Conservation (phyloP, 2,797 vertebrate genomes). For the Aphelocoma californica region DNA sequence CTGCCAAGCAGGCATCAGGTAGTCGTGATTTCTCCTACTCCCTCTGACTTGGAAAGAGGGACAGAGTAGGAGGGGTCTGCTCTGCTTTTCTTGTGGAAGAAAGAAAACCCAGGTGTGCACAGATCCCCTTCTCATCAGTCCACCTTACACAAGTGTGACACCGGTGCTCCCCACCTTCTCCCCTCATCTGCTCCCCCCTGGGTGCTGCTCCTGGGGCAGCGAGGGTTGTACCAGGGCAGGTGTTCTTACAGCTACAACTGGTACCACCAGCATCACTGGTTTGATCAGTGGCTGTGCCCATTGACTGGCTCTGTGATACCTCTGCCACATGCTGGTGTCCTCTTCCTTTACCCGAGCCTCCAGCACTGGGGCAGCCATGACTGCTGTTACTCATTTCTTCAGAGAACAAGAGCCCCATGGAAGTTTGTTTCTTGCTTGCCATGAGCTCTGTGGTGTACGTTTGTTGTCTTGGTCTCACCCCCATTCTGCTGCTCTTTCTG, state of each 20-base stretch:
- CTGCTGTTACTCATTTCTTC: neutral
- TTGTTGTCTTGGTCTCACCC: neutral
- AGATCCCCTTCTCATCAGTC: neutral
- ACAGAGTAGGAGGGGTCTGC: constrained; percentile 38
- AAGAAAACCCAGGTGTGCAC: neutral
- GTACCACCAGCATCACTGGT: neutral
- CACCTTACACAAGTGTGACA: accelerated
- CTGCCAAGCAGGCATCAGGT: constrained; percentile 33
- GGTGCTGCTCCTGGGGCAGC: neutral
- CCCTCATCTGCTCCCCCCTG: neutral
- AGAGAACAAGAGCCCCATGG: neutral
- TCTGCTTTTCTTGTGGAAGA: neutral
- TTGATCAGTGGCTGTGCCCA: neutral
- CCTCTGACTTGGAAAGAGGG: constrained; percentile 9
- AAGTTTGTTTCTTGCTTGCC: neutral
- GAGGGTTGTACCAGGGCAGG: neutral
- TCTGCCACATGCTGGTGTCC: neutral
- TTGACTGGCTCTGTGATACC: accelerated
- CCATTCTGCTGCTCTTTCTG: neutral
- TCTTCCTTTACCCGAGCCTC: neutral
- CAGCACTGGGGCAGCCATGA: neutral
- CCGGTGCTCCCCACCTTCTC: neutral
- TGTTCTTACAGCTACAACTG: neutral
- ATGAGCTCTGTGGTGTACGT: neutral
- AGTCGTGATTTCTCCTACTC: constrained; percentile 62